Base-by-base conservation (phyloP, 92 coral and sea anemone species). In the Virgularia gustaviana region DNA sequence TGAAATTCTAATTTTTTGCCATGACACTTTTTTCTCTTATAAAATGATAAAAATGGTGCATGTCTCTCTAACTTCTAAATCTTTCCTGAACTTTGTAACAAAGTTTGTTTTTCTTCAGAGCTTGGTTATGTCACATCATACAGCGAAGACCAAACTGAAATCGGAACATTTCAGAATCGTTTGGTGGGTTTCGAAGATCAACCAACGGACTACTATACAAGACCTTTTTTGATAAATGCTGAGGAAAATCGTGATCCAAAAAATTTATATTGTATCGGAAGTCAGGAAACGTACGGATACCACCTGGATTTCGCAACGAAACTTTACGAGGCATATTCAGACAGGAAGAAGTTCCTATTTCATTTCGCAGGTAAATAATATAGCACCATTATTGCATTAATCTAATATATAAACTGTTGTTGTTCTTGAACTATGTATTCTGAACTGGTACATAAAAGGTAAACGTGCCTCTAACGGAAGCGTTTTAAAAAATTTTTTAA, bases 151-250 rank as follows among this genome's bases (percentile, higher is more conserved):
- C 64, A 79, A 47, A 94, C 96, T 0, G 67, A 6, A 0, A 44
- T 32, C 33, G 96, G 77, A 13, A 72, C 96, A 6, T 90, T 84
- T 24, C 86, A 79, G 59, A 84, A 84, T 51, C 83, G 96, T 23
- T 72, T 90, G 28, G 87, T 78, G 25, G 96, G 96, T 34, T 90
- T 90, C 72, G 85, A 70, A 27, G 75, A 87, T 12, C 89, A 94
- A 0, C 96, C 96, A 4, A 82, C 96, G 3, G 92, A 90, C 65
- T 92, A 88, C 47, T 90, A 78, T 43, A 63, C 85, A n/a, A 78
- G 96, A 27, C 79, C 80, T 63, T 90, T 90, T 31, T 90, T 92
- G 87, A 63, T 84, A 41, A 89, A 89, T 2, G 95, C 97, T 16
- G 68, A 35, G 30, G 8, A 61, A 13, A 11, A 36, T 27, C 18